A percentile compares a stretch with the other conserved stretches of the same genome.
These are phyloP conservation scores for Strigops habroptila DNA, from an alignment of 2,113 vertebrate species.

Conservation along the genomic window DNA sequence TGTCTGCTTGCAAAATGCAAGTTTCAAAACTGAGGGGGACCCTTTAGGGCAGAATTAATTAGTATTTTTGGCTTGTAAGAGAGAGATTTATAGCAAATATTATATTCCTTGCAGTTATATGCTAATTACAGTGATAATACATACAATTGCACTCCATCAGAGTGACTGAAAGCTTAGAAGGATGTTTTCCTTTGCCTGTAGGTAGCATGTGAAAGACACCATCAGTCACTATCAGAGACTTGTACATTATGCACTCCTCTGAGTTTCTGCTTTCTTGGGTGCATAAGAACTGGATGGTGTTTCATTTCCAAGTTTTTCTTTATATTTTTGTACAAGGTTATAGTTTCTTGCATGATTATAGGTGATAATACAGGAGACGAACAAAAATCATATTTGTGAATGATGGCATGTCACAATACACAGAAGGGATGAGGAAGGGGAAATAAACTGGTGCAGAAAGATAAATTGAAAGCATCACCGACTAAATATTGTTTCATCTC, in stretches of 20 bases:
- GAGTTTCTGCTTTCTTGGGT: background rate
- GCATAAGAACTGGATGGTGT: background rate
- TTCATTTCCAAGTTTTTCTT: background rate
- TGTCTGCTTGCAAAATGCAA: background rate
- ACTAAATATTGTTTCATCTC: background rate
- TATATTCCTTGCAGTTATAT: background rate
- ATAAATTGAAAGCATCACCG: background rate
- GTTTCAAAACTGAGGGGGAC: background rate
- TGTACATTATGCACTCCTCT: background rate
- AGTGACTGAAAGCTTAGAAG: background rate
- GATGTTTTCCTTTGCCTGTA: conserved; percentile 5
- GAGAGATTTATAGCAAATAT: background rate
- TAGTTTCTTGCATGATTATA: background rate
- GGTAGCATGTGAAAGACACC: background rate
- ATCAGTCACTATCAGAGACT: background rate
- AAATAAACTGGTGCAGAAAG: background rate
- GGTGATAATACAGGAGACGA: background rate
- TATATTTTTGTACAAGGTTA: background rate
- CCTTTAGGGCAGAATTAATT: conserved; percentile 7
- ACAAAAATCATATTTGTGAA: background rate
- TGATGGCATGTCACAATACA: background rate
- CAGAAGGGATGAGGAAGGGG: background rate
- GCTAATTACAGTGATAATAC: background rate
- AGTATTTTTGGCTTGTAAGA: background rate
- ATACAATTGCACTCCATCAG: conserved; percentile 4